Evolutionary conservation across 2,888 invertebrate genomes (phyloP), one percentile per base, ranked within the genome.

Genomic region (Aelia acuminata): DNA sequence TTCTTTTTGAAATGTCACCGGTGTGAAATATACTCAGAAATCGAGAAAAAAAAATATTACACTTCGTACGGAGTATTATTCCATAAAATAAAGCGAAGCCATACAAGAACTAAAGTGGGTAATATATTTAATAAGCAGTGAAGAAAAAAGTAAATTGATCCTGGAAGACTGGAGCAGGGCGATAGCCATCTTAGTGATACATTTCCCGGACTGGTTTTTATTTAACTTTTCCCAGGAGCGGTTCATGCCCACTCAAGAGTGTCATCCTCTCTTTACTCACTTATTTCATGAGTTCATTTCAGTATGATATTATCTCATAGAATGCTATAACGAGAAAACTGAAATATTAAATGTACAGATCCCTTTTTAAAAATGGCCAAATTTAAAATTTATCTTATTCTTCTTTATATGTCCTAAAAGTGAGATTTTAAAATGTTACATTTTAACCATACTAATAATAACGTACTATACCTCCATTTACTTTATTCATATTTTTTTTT

Each of bases 141-240:
- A 35, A 26, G 63, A 70, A 70, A 70, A 70, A 70, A 70, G 63
- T 70, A 70, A 70, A 70, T 70, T 35, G 63, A 70, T 70, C 63
- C 35, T 35, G 63, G 63, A 35, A 35, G 63, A 26, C 35, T 70
- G 63, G 31, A 35, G 31, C 18, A 35, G 63, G 31, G 63, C 3
- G 63, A 70, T 70, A 31, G 63, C 63, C 18, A 70, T 70, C 63
- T 70, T 18, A 35, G 63, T 70, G 35, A 70, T 70, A 70, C 63
- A 70, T 70, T 70, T 70, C 5, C 31, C 63, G 4, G 35, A 31
- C 63, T 70, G 31, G 31, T 70, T 70, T 70, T 70, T 70, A 70
- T 70, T 70, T 70, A 70, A 20, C 35, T 2, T 70, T 13, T 70
- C 63, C 63, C 31, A 22, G 31, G 18, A 70, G 63, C 63, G 63